Conservation (phyloP, 2,888 invertebrate species). For the Cheilosia pagana region DNA sequence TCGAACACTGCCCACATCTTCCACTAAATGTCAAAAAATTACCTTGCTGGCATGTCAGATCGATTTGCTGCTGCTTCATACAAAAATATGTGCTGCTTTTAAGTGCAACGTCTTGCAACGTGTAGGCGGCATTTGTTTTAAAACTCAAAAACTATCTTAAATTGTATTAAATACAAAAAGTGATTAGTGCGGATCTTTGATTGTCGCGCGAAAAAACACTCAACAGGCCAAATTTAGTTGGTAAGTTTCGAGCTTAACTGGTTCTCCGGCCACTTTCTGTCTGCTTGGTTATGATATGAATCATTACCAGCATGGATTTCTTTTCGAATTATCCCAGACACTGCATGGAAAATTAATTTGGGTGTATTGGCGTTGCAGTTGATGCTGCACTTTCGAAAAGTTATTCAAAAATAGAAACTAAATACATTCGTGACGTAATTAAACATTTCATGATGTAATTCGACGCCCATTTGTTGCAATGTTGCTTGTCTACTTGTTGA, state of each 20-base stretch:
- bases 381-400: not conserved
- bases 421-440: conserved; percentile 61
- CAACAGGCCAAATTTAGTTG: conserved; percentile 9
- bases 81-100: conserved; percentile 55
- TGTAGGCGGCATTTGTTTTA: conserved; percentile 60
- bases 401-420: conserved; percentile 18
- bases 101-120: conserved; percentile 29
- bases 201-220: not conserved
- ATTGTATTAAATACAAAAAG: conserved; percentile 16
- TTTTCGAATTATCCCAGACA: not conserved
- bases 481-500: conserved; percentile 11
- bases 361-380: not conserved
- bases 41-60: conserved; percentile 54
- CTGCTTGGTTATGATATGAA: conserved; percentile 62
- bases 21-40: conserved; percentile 35
- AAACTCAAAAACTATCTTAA: conserved; percentile 11
- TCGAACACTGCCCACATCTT: conserved; percentile 13
- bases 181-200: conserved; percentile 13
- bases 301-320: conserved; percentile 40
- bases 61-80: conserved; percentile 6
- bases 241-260: conserved; percentile 37
- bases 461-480: conserved; percentile 25
- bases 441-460: conserved; percentile 64
- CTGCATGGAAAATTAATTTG: not conserved
- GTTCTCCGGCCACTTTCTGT: conserved; percentile 6